These are phyloP conservation scores for Colletes gigas DNA, from an alignment of 1,140 invertebrate species.

Conservation along the genomic window DNA sequence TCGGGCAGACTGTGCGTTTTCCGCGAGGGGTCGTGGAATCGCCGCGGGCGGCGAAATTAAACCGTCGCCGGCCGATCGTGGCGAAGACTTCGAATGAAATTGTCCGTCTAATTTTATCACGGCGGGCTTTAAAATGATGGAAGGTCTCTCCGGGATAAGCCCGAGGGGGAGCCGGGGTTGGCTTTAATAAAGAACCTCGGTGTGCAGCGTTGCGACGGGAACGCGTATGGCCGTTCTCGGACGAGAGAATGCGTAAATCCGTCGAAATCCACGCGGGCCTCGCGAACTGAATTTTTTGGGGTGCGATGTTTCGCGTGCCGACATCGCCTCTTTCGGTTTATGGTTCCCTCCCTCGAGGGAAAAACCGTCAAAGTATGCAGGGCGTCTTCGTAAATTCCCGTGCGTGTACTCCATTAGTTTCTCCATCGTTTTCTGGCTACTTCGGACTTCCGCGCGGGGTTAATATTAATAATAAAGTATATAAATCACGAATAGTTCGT, in stretches of 20 bases:
- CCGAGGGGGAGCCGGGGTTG: constrained; percentile 43
- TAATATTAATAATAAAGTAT: too few relatives aligned
- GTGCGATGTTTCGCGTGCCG: constrained; percentile 19
- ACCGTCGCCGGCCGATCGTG: constrained; percentile 63
- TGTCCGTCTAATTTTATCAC: constrained; percentile 76
- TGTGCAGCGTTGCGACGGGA: constrained; percentile 22
- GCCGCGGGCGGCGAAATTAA: constrained; percentile 67
- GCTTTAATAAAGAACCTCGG: constrained; percentile 63
- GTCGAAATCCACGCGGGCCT: constrained; percentile 31
- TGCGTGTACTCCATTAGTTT: too few relatives aligned
- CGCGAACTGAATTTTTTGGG: constrained; percentile 29
- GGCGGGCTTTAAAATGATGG: constrained; percentile 76
- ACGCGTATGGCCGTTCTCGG: constrained; percentile 17
- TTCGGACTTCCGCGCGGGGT: too few relatives aligned
- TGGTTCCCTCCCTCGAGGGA: not conserved
- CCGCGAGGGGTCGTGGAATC: constrained; percentile 49
- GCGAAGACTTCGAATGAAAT: constrained; percentile 71
- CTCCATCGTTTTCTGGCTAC: too few relatives aligned
- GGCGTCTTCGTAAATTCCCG: not conserved
- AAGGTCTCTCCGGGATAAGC: constrained; percentile 73
- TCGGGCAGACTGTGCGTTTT: constrained; percentile 38
- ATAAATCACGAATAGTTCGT: too few relatives aligned
- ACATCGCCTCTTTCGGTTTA: not conserved
- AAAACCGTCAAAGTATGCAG: too few relatives aligned
- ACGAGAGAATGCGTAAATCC: constrained; percentile 50